Conservation (phyloP, 2,888 invertebrate species). For the Agriotes lineatus region DNA sequence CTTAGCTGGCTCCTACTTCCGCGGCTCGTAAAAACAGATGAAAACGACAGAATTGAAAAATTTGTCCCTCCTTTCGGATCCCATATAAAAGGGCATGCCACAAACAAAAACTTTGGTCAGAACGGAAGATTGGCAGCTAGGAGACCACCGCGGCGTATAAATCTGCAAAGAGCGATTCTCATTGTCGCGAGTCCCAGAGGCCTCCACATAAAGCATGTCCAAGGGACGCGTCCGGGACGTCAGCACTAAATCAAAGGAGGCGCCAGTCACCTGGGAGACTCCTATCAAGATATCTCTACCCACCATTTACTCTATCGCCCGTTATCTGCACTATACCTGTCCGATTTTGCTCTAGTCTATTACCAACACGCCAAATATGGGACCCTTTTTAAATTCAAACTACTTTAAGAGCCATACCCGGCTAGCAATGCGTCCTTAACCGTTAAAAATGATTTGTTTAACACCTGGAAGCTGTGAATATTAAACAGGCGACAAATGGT, state of each 20-base stretch:
- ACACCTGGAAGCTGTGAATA: too few relatives aligned
- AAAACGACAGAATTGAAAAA: constrained; percentile 15
- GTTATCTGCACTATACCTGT: constrained; percentile 53
- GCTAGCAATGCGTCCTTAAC: too few relatives aligned
- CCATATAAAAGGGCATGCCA: constrained; percentile 21
- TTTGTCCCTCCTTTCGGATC: constrained; percentile 1
- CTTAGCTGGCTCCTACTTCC: neutral
- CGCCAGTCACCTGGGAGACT: constrained; percentile 64
- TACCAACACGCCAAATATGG: constrained; percentile 39
- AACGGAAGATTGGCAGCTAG: constrained; percentile 61
- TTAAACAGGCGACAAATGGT: too few relatives aligned
- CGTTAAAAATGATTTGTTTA: too few relatives aligned
- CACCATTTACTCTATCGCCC: constrained; percentile 49
- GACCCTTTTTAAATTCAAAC: neutral
- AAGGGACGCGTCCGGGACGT: constrained; percentile 59
- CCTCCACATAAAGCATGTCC: constrained; percentile 62
- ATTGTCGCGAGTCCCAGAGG: constrained; percentile 62
- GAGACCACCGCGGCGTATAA: constrained; percentile 63
- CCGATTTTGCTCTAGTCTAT: constrained; percentile 43
- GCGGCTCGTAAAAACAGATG: neutral
- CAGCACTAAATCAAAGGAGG: constrained; percentile 66
- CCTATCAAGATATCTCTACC: constrained; percentile 58
- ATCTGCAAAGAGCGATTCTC: constrained; percentile 63
- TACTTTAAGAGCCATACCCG: too few relatives aligned
- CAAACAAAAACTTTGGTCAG: constrained; percentile 50